Evolutionary conservation across 2,113 vertebrate species (phyloP).

Genomic region (Cyprinodon tularosa): DNA sequence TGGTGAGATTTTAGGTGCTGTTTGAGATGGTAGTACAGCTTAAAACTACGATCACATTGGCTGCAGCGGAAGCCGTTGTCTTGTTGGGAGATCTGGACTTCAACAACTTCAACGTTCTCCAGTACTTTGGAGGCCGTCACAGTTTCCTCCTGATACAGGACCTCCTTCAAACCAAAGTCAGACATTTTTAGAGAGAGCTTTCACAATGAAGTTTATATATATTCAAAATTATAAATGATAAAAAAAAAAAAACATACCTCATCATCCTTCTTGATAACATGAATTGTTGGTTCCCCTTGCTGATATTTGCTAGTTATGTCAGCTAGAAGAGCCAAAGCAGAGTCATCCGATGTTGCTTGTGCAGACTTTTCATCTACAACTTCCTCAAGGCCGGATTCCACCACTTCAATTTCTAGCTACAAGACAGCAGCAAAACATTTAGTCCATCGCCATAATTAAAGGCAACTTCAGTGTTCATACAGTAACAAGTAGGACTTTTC

Average conservation of each 20-base stretch:
- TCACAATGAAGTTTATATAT: not conserved
- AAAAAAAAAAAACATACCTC: not conserved
- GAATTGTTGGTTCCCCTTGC: constrained; percentile 82
- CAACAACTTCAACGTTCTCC: constrained; percentile 94
- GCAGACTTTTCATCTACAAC: constrained; percentile 85
- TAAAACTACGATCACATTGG: constrained; percentile 95
- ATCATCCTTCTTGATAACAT: constrained; percentile 65
- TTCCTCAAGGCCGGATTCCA: constrained; percentile 84
- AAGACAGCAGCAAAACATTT: constrained; percentile 23
- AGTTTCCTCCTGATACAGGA: constrained; percentile 85
- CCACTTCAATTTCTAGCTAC: constrained; percentile 87
- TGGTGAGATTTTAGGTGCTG: constrained; percentile 95
- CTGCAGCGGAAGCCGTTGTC: constrained; percentile 95
- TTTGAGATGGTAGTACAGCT: constrained; percentile 98
- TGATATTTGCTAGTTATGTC: constrained; percentile 99
- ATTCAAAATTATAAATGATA: not conserved
- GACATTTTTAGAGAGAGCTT: not conserved
- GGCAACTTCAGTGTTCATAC: too few species aligned
- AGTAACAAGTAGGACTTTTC: too few species aligned
- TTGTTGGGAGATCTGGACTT: constrained; percentile 96
- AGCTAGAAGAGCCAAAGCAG: constrained; percentile 92
- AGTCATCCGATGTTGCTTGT: constrained; percentile 89
- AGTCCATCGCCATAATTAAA: not conserved
- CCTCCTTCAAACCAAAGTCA: constrained; percentile 45
- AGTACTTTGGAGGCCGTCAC: constrained; percentile 89